Evolutionary conservation across 1,140 invertebrate species (phyloP), one percentile per base, ranked within the genome.

Genomic region (Gryllus bimaculatus): DNA sequence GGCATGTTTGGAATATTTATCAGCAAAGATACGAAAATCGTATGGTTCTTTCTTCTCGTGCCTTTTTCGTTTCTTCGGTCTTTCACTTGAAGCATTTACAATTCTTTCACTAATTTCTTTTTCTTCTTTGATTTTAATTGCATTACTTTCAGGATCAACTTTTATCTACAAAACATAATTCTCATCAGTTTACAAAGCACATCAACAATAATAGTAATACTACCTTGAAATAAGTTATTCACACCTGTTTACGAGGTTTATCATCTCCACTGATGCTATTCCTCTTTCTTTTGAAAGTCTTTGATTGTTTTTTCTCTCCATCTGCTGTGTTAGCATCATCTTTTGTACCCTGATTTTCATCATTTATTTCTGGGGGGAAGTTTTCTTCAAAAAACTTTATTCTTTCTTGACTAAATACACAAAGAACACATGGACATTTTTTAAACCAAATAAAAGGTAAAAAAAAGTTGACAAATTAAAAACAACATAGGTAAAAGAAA

Each of bases 161-260:
- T 82, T 80, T 73, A 73, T 81, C 74, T 77, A 79, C 77, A 21
- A 49, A 66, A 66, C 54, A 73, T 13, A 26, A 66, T 20, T 73
- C 47, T 73, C 73, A 73, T 82, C 54, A 66, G 54, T 82, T 78
- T 48, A 75, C 47, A 21, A 39, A 39, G 26, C 26, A 39, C 26
- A 39, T 78, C 76, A n/a, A 85, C 82, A 85, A 84, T 74, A 83
- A 82, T 20, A 80, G 18, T 18, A 66, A 13, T 18, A 66, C 26
- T 39, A 39, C 26, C 26, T 7, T 3, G 2, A 66, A 66, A 66
- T 10, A 66, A 66, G 7, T 39, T 39, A 39, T 39, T 39, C 7
- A 7, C 54, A 66, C 54, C 18, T 66, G 54, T 66, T 66, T 66
- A 66, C 10, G 10, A 66, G 54, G 54, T 7, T 66, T 66, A 10